Base-by-base conservation (phyloP, 2,113 vertebrate genomes). In the Pedetes capensis region DNA sequence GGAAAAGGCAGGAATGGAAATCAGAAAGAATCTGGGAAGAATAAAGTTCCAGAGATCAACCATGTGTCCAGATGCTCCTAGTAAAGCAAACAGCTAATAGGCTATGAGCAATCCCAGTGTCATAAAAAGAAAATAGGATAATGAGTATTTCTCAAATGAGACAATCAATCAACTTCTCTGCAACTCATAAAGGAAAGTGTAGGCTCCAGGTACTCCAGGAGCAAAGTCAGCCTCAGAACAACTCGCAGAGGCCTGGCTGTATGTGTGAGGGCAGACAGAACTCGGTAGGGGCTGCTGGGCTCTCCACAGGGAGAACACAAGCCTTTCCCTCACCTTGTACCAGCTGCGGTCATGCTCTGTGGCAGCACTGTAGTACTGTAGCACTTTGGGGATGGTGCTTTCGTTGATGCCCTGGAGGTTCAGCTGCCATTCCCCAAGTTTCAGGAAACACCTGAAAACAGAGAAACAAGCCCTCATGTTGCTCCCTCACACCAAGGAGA, bases 331-430 rank as follows among this genome's bases (percentile, higher is more conserved):
- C 93, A 99, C 99, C 99, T 99, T 99, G 98, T 99, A 99, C 99
- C 99, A 99, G 98, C 98, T 99, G 98, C 99, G 99, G 97, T 99
- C 99, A 0, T 99, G 99, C 97, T 99, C 99, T 0, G 99, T 99
- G 76, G 99, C 99, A 29, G 99, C 99, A 25, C 99, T 99, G 98
- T 99, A 99, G 98, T 99, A 99, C 95, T 99, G 99, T 87, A 99
- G 96, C 55, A 99, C 99, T 39, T 99, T 99, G 93, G 99, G 99
- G 97, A 99, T 99, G 82, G 99, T 99, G 97, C 99, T 99, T 97
- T 99, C 99, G 0, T 99, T 99, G 98, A 99, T 99, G 96, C 99
- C 99, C 97, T 99, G 99, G 53, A 99, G 98, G 97, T 98, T 99
- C 90, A 99, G 99, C 98, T 99, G 99, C 99, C 99, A 99, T 96